phyloP scores from a whole-genome alignment of 2,113 vertebrate genomes.

The Dipodomys ordii region DNA sequence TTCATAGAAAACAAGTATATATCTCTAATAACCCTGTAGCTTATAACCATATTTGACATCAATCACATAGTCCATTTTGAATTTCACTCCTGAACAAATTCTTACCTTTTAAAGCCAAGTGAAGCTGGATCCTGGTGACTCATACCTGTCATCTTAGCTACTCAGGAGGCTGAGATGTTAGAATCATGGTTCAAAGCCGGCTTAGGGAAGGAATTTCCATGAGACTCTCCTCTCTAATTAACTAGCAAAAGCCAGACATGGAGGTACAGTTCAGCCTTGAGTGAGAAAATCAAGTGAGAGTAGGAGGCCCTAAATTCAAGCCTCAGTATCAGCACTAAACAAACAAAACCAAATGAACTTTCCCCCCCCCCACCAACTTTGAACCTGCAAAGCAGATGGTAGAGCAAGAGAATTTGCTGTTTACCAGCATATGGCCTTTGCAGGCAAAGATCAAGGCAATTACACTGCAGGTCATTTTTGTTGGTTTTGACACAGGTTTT shows the following conservation, averaged over 20 bases:
- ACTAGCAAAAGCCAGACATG: too few species aligned
- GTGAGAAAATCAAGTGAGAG: too few species aligned
- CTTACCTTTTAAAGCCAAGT: slow-evolving; percentile 49
- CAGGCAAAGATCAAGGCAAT: neutral
- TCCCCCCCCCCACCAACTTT: neutral
- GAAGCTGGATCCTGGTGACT: too few species aligned
- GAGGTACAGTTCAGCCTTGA: too few species aligned
- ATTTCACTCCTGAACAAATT: slow-evolving; percentile 42
- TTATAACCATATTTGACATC: slow-evolving; percentile 20
- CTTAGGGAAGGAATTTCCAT: too few species aligned
- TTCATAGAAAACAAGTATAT: slow-evolving; percentile 46
- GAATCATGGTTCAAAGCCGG: too few species aligned
- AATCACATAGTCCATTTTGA: slow-evolving; percentile 37
- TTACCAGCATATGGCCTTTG: neutral
- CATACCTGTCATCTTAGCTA: too few species aligned
- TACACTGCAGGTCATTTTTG: neutral
- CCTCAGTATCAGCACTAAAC: too few species aligned
- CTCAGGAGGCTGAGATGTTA: too few species aligned
- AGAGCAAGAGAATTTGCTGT: slow-evolving; percentile 21
- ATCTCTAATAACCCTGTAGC: neutral
- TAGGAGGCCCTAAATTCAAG: too few species aligned
- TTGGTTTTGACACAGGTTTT: too few species aligned
- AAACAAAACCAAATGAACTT: neutral
- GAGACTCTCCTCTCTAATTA: too few species aligned
- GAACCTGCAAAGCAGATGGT: slow-evolving; percentile 3